Evolutionary conservation across 2,797 vertebrate species (phyloP), one percentile per base, ranked within the genome.

Genomic region (Paramormyrops hopkinsi): DNA sequence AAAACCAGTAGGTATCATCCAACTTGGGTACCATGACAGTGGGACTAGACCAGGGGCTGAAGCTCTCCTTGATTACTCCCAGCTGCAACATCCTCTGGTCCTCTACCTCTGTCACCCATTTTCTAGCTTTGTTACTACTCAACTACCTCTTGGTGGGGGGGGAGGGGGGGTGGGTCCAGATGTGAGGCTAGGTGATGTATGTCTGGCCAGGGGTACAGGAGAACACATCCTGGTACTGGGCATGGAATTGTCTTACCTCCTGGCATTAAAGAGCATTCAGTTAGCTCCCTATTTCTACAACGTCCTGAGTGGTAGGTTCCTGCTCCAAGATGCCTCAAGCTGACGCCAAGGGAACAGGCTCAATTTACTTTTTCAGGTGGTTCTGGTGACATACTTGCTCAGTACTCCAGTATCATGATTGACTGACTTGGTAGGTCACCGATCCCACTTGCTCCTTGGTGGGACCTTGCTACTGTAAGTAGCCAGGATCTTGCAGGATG

Each of bases 1-100:
- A 73, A 73, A 37, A 48, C 44, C 79, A 33, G 33, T 1, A 84
- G 41, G 92, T 91, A 90, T 7, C 90, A 92, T 92, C 92, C 92
- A 93, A 93, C 94, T 93, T 92, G 94, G 93, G 93, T 92, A 93
- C 89, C 69, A 73, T 41, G 69, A 37, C 33, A 37, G 65, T 73
- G 29, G 29, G 33, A 37, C 69, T 73, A 73, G 12, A 37, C 33
- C 33, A 37, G 33, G 11, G 33, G 29, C 14, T 37, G 69, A 14
- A 73, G 29, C 69, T 73, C 11, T 37, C 69, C 33, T 37, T 73
- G 29, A 41, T 37, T 73, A 73, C 29, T 73, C 33, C 33, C 29
- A 73, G 29, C 33, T 73, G 33, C 14, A 73, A 73, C 8, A 73
- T 73, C 33, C 29, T 17, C 29, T 17, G 69, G 4, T 37, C 33